Conservation (phyloP, 2,797 vertebrate species). For the Falco biarmicus region DNA sequence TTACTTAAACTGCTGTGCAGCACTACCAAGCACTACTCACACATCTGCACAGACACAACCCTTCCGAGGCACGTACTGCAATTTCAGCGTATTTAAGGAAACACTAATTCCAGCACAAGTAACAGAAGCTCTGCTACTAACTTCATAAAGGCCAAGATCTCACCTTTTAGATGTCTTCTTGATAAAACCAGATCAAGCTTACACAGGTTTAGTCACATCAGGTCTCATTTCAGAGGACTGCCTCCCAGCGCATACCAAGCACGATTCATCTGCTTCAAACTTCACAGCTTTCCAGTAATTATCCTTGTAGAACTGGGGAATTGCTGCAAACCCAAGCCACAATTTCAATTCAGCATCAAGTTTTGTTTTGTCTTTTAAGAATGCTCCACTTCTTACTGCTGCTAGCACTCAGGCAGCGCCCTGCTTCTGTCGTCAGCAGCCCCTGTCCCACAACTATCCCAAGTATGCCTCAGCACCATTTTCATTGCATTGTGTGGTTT, state of each 20-base stretch:
- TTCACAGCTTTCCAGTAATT: constrained; percentile 29
- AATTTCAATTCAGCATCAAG: constrained; percentile 18
- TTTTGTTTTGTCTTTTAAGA: constrained; percentile 12
- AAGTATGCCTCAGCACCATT: constrained; percentile 76
- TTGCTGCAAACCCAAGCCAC: constrained; percentile 31
- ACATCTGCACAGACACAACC: neutral
- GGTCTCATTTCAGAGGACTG: neutral
- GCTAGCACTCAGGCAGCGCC: constrained; percentile 68
- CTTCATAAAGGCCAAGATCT: neutral
- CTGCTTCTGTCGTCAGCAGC: constrained; percentile 77
- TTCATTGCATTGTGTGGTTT: constrained; percentile 81
- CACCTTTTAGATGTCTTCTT: neutral
- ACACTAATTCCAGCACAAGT: neutral
- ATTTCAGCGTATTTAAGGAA: neutral
- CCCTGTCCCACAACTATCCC: constrained; percentile 80
- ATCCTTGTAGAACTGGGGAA: constrained; percentile 29
- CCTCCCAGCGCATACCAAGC: neutral
- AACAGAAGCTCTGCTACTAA: neutral
- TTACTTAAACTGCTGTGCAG: neutral
- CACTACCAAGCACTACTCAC: neutral
- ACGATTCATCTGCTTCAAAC: neutral
- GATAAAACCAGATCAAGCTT: neutral
- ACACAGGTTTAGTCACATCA: neutral
- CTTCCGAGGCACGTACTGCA: neutral
- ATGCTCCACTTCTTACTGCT: constrained; percentile 46